Percentiles rank a stretch among this genome's conserved stretches.
These are phyloP conservation scores for Platerodrilus igneus DNA, from an alignment of 2,888 invertebrate genomes.

Conservation along the genomic window DNA sequence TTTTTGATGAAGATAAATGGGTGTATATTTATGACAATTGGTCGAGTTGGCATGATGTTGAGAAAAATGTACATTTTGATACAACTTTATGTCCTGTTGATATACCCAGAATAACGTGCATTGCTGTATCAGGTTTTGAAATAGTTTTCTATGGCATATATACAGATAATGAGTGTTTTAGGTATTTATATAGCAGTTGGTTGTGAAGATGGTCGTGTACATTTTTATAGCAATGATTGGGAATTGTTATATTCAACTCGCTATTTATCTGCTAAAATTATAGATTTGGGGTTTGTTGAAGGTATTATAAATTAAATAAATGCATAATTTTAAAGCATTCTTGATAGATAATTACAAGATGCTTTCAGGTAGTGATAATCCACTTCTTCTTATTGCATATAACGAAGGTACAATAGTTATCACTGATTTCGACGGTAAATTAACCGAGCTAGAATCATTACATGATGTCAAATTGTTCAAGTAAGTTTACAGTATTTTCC, in stretches of 20 bases:
- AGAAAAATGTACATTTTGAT: constrained; percentile 37
- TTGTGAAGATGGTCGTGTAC: constrained; percentile 42
- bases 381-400: constrained; percentile 26
- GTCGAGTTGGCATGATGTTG: constrained; percentile 40
- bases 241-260: constrained; percentile 35
- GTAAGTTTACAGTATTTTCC: constrained; percentile 26
- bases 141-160: no score
- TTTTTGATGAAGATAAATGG: constrained; percentile 36
- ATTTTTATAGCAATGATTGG: constrained; percentile 39
- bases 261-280: constrained; percentile 39
- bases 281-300: constrained; percentile 18
- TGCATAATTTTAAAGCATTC: constrained; percentile 6
- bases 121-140: constrained; percentile 38
- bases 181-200: constrained; percentile 42
- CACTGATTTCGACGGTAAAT: constrained; percentile 26
- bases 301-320: no score
- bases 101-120: constrained; percentile 39
- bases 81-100: constrained; percentile 38
- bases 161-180: constrained; percentile 24
- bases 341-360: constrained; percentile 23
- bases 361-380: constrained; percentile 10
- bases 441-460: constrained; percentile 27
- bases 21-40: constrained; percentile 41
- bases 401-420: constrained; percentile 26
- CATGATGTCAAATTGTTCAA: constrained; percentile 38